A percentile compares a stretch with the other conserved stretches of the same genome.
Conservation (phyloP, 2,113 vertebrate genomes). For the Vulpes vulpes region DNA sequence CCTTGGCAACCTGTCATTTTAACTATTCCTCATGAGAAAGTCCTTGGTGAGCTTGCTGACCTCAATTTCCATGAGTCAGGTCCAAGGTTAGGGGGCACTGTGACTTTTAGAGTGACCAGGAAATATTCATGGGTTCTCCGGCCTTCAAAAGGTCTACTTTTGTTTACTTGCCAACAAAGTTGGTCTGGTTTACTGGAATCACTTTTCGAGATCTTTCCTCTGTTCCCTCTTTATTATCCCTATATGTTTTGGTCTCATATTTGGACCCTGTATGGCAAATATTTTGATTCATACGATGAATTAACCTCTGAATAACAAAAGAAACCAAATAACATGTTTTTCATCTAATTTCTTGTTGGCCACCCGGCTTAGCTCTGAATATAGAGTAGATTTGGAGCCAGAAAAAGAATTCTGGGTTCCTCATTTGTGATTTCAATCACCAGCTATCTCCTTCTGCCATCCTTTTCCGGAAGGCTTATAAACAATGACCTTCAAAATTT, state of each 20-base stretch:
- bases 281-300: not conserved
- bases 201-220: not conserved
- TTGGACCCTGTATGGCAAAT: not conserved
- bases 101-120: not conserved
- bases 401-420: not conserved
- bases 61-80: not conserved
- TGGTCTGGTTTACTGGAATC: not conserved
- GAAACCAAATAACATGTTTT: not conserved
- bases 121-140: not conserved
- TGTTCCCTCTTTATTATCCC: not conserved
- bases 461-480: not conserved
- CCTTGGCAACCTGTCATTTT: not conserved
- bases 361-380: not conserved
- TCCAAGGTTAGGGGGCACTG: not conserved
- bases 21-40: not conserved
- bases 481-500: conserved; percentile 27
- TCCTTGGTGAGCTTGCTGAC: not conserved
- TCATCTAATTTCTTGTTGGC: not conserved
- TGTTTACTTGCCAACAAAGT: not conserved
- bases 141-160: not conserved
- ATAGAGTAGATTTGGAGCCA: not conserved
- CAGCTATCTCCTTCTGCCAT: not conserved
- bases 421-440: not conserved
- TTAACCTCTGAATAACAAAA: not conserved
- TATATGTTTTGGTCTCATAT: not conserved